Percentiles rank a stretch among this genome's conserved stretches.
Conservation (phyloP, 2,113 vertebrate genomes). For the Paracanthobrama guichenoti region DNA sequence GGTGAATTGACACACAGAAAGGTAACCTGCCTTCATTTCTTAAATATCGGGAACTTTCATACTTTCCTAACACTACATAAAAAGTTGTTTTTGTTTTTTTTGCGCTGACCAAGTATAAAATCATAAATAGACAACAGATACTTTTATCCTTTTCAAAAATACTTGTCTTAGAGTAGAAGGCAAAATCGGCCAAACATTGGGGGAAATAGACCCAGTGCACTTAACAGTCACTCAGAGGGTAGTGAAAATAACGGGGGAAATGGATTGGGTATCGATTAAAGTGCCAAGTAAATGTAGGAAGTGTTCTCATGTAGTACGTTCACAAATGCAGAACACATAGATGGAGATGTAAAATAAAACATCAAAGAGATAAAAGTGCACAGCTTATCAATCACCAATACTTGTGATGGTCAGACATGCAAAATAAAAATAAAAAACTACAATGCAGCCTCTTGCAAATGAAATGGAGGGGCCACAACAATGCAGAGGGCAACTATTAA, state of each 20-base stretch:
- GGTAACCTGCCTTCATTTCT: conserved; percentile 22
- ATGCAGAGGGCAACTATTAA: conserved; percentile 18
- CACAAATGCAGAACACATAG: conserved; percentile 21
- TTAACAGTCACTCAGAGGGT: conserved; percentile 62
- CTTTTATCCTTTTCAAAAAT: conserved; percentile 62
- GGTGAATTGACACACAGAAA: conserved; percentile 16
- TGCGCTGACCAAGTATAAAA: conserved; percentile 57
- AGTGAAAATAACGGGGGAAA: background rate
- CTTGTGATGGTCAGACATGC: conserved; percentile 29
- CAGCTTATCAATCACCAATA: conserved; percentile 30
- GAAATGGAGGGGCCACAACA: background rate
- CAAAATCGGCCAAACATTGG: conserved; percentile 65
- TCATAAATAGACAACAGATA: conserved; percentile 39
- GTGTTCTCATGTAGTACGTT: background rate
- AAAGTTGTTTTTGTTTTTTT: conserved; percentile 41
- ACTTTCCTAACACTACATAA: conserved; percentile 55
- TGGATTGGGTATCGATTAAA: conserved; percentile 59
- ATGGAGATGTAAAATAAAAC: conserved; percentile 22
- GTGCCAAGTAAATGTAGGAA: conserved; percentile 59
- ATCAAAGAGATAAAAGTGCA: conserved; percentile 13
- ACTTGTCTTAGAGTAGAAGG: conserved; percentile 62
- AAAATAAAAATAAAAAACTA: background rate
- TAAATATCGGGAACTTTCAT: conserved; percentile 52
- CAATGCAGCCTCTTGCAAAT: conserved; percentile 14
- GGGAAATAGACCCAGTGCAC: conserved; percentile 64